A percentile compares a stretch with the other conserved stretches of the same genome.
Evolutionary conservation across 1,140 invertebrate species (phyloP).

Genomic region (Acromyrmex echinatior): DNA sequence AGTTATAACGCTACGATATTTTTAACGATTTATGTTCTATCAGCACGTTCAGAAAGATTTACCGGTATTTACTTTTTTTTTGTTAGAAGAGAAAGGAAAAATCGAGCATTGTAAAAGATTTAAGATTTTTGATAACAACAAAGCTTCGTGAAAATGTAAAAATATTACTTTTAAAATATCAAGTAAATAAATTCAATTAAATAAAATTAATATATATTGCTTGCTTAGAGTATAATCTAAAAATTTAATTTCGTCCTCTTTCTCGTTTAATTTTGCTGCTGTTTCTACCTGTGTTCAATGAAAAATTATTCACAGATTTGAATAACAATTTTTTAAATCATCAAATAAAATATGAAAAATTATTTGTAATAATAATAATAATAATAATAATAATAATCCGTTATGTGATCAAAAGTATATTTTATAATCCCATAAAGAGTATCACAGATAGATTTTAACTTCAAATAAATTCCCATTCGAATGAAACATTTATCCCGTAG

Average conservation of each 20-base stretch:
- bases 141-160: background rate
- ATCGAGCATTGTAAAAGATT: constrained; percentile 28
- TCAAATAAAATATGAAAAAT: background rate
- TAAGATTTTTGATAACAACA: background rate
- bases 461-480: constrained; percentile 6
- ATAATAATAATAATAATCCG: background rate
- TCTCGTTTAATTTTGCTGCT: background rate
- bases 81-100: background rate
- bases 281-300: background rate
- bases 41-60: constrained; percentile 8
- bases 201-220: background rate
- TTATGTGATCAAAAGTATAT: background rate
- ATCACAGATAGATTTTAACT: background rate
- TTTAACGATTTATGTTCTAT: constrained; percentile 27
- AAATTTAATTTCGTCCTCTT: background rate
- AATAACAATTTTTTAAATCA: background rate
- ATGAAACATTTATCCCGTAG: constrained; percentile 9
- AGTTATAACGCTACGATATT: constrained; percentile 20
- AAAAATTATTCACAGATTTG: background rate
- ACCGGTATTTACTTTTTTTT: constrained; percentile 19
- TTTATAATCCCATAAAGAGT: background rate
- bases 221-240: background rate
- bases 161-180: background rate
- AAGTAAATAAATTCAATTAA: background rate
- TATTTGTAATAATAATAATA: background rate